Base-by-base conservation (phyloP, 2,797 vertebrate genomes). In the Spinibarbus caldwelli region DNA sequence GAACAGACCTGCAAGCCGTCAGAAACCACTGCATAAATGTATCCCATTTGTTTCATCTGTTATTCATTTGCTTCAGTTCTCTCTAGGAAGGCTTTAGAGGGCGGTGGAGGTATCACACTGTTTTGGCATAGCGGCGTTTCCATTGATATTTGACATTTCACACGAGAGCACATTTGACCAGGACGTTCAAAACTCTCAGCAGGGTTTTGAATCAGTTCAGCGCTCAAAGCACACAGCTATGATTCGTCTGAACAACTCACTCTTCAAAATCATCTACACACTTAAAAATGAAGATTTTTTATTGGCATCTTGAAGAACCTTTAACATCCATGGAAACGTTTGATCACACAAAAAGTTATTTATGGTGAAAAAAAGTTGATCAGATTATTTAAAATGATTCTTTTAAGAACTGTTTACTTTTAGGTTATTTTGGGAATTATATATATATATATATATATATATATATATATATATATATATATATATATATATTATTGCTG, bases 111-210 rank as follows among this genome's bases (percentile, higher is more conserved):
- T 66, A 62, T 86, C 78, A 79, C 29, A 66, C 78, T 78, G 68
- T 66, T 89, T 83, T 77, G 80, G 77, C 34, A 34, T 78, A 71
- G 79, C 38, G 70, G 38, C 76, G 80, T 80, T 85, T 78, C 38
- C 67, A 67, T 80, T 86, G 75, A 82, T 73, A 85, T 49, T 68
- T 87, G 84, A 87, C 82, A 87, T 87, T 87, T 86, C 84, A 83
- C 84, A 82, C 66, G 79, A 72, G 38, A 38, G 38, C 38, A 73
- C 26, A 34, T 67, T 62, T 82, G 80, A 86, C 73, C 73, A 82
- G 76, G 66, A 82, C 80, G 47, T 83, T 78, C 76, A 43, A 78
- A 83, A 87, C 82, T 85, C 83, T 86, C 85, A 88, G 86, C 83
- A 80, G 76, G 80, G 68, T 81, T 85, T 82, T 80, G 45, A 86